Base-by-base conservation (phyloP, 2,888 invertebrate genomes). In the Brachylomia viminalis region DNA sequence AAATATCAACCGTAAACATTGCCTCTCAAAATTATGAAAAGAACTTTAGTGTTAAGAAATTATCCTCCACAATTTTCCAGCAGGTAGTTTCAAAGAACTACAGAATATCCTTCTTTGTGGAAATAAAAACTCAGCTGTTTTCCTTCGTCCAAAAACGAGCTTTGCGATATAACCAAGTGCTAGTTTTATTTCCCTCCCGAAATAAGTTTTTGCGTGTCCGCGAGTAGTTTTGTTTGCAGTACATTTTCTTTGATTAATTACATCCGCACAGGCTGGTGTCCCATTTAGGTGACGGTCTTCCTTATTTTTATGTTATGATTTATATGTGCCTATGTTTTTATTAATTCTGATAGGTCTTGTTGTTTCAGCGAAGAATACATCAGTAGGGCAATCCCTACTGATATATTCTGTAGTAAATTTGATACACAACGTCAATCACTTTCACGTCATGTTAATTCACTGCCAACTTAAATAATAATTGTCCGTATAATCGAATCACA, bases 201-300 rank as follows among this genome's bases (percentile, higher is more conserved):
- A 88, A 87, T 84, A 89, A 89, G 89, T 89, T 90, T 89, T 89
- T 88, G 87, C 88, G 85, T 85, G 88, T 80, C 77, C 71, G 59
- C 64, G 45, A 84, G 85, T 84, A 86, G 87, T 86, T 87, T 87
- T 85, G 87, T 87, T 86, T 83, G 83, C 72, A 78, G 82, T 86
- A 88, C 83, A 82, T 86, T 88, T 88, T 81, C 86, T 87, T 87
- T 88, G 88, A 88, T 88, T 88, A 88, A 88, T 88, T 88, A 88
- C 84, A 70, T 77, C 82, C 79, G 72, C 75, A 76, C 82, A 80
- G 77, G 72, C 86, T 77, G 74, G 75, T 85, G 81, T 86, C 84
- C 83, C 81, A 83, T 86, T 86, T 81, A 67, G 68, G 81, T 62
- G 81, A 77, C 74, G 59, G 67, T 75, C 49, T 85, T 84, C 72